These are phyloP conservation scores for Passer montanus DNA, from an alignment of 2,113 vertebrate genomes.

Conservation along the genomic window DNA sequence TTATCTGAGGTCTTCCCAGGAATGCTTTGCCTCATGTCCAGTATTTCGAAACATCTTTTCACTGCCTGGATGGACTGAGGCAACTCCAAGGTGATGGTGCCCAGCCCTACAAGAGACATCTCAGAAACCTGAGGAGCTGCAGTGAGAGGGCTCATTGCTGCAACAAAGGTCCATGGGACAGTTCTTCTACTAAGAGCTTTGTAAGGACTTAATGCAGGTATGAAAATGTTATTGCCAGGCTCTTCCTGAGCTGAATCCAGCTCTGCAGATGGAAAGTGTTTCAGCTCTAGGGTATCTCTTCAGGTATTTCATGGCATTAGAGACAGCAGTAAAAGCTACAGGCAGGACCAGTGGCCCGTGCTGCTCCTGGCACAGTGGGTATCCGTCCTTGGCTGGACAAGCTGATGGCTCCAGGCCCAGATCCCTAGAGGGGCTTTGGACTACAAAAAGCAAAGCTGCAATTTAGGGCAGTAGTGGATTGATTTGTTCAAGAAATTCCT, in stretches of 20 bases:
- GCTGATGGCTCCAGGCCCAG: neutral
- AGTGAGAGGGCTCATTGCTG: neutral
- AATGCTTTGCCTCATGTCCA: neutral
- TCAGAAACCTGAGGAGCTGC: neutral
- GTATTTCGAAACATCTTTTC: neutral
- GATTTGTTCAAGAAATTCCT: neutral
- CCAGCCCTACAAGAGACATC: neutral
- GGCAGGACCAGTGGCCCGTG: fast-evolving
- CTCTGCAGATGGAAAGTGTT: neutral
- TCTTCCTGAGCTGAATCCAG: neutral
- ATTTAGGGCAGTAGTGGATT: neutral
- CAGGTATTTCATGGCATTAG: neutral
- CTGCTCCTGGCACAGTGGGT: neutral
- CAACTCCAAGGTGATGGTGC: neutral
- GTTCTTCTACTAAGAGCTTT: neutral
- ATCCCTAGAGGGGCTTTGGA: neutral
- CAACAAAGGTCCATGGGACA: neutral
- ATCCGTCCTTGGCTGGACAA: neutral
- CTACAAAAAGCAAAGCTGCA: neutral
- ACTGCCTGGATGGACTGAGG: neutral
- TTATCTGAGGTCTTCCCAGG: neutral
- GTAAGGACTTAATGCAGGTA: neutral
- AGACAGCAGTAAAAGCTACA: neutral
- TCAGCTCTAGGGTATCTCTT: neutral
- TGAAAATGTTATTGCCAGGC: neutral